Base-by-base conservation (phyloP, 2,797 vertebrate species). In the Propithecus deckenii region DNA sequence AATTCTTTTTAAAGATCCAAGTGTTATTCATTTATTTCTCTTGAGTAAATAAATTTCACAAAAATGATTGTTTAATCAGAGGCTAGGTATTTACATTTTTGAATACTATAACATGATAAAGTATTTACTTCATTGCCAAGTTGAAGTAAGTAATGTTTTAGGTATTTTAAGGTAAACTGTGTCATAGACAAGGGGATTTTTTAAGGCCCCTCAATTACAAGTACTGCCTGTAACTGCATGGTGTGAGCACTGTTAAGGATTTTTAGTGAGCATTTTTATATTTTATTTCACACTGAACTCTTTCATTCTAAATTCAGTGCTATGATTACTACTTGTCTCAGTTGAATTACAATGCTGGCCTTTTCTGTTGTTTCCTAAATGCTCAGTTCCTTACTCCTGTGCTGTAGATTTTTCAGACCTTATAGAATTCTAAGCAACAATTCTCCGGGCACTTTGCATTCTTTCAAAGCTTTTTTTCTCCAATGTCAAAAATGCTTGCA, bases 341-440 rank as follows among this genome's bases (percentile, higher is more conserved):
- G 95, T 52, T 94, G 97, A 98, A 98, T 98, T 98, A 98, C 96
- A 98, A 95, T 98, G 97, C 87, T 92, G 86, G 86, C 89, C 91
- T 98, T 95, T 96, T 97, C 94, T 97, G 96, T 96, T 97, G 86
- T 98, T 97, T 98, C 80, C 97, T 98, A 98, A 98, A 98, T 98
- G 98, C 96, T 98, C 93, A 98, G 94, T 98, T 97, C 97, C 93
- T 85, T 97, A 57, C 89, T 97, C 91, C 95, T 96, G 75, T 97
- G 96, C 95, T 92, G 81, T 88, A 97, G 89, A 95, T 98, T 97
- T 98, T 96, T 98, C 92, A 96, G 97, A 97, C 91, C 95, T 98
- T 97, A 97, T 93, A 98, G 97, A 98, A 98, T 98, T 98, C 97
- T 97, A 98, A 98, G 98, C 98, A 98, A 63, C 92, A 96, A 97